A percentile compares a stretch with the other conserved stretches of the same genome.
Evolutionary conservation across 2,888 invertebrate genomes (phyloP).

Genomic region (Nephrotoma appendiculata): DNA sequence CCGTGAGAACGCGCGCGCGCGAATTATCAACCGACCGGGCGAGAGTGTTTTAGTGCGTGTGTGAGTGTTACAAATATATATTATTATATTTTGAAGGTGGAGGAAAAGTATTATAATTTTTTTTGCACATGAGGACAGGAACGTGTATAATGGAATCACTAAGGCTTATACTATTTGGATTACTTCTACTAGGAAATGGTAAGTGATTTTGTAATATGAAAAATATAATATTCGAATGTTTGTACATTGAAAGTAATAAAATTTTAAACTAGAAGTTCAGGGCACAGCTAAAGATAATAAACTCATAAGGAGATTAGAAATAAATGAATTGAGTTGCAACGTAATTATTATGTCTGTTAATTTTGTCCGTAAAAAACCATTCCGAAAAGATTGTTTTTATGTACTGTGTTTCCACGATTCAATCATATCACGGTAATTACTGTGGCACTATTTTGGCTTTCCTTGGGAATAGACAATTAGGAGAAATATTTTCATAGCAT

Average conservation of each 20-base stretch:
- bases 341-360: no score
- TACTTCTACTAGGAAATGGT: slow-evolving; percentile 5
- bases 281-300: background rate
- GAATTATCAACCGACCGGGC: background rate
- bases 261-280: background rate
- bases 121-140: background rate
- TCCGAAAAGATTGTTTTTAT: no score
- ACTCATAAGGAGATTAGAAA: background rate
- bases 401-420: no score
- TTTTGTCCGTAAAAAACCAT: no score
- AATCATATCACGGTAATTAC: no score
- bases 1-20: background rate
- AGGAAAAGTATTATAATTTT: background rate
- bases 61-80: background rate
- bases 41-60: background rate
- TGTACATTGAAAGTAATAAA: no score
- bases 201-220: background rate
- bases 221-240: background rate
- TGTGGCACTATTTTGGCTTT: no score
- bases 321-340: background rate
- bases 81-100: background rate
- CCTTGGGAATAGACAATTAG: no score
- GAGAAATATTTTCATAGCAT: no score
- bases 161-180: slow-evolving; percentile 1
- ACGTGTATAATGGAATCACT: background rate